Evolutionary conservation across 1,140 invertebrate species (phyloP).

Genomic region (Geopemphigus sp.): DNA sequence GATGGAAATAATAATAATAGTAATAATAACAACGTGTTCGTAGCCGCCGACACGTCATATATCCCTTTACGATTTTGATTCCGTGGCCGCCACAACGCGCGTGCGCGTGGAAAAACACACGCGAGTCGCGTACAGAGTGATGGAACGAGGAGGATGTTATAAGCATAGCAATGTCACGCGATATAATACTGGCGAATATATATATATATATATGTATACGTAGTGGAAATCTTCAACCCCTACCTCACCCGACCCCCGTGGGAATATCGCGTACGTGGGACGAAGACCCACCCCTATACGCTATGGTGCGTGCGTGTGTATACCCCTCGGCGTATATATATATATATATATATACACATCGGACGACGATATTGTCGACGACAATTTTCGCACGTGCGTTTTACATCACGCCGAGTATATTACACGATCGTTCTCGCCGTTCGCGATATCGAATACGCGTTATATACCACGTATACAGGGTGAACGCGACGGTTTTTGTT

Average conservation of each 20-base stretch:
- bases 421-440: background rate
- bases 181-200: slow-evolving; percentile 15
- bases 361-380: slow-evolving; percentile 6
- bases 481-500: too few relatives aligned
- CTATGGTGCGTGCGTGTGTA: too few relatives aligned
- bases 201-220: too few relatives aligned
- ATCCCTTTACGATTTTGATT: slow-evolving; percentile 43
- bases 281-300: too few relatives aligned
- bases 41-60: slow-evolving; percentile 16
- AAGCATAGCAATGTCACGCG: slow-evolving; percentile 27
- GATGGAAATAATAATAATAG: slow-evolving; percentile 47
- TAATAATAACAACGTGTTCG: slow-evolving; percentile 43
- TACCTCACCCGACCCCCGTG: too few relatives aligned
- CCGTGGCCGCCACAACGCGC: background rate
- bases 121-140: too few relatives aligned
- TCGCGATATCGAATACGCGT: background rate
- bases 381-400: slow-evolving; percentile 31
- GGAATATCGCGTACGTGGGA: too few relatives aligned
- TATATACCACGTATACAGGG: too few relatives aligned
- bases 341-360: background rate
- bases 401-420: background rate
- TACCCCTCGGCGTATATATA: too few relatives aligned
- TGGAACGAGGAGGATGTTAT: background rate
- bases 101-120: too few relatives aligned
- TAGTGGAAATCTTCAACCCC: background rate